Base-by-base conservation (phyloP, 92 coral and sea anemone genomes). In the Umimayanthus chanpuru region DNA sequence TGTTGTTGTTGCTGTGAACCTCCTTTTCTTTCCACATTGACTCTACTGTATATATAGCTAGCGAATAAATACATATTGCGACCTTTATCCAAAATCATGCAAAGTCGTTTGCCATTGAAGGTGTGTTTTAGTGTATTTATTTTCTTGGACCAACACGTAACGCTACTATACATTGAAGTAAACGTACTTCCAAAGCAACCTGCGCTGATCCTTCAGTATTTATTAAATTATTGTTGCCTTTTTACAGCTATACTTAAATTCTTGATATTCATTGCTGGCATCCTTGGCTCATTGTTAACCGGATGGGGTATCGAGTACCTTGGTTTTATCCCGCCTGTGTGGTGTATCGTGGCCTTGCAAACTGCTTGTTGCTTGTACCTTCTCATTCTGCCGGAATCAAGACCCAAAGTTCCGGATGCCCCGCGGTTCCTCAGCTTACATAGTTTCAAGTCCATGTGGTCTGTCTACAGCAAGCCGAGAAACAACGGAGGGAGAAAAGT, bases 241-340 rank as follows among this genome's bases (percentile, higher is more conserved):
- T 75, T 75, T 75, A 20, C 79, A 75, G 78, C 44, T 73, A 47
- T 73, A n/a, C 11, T 73, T 41, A 41, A 73, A 20, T 73, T 32
- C 47, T 47, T 73, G 14, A 23, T 73, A 10, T 73, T 28, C 16
- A 16, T 73, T 73, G 78, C 78, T 7, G 43, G 44, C 11, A 47
- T 73, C 16, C 78, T 73, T 6, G 92, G 91, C 21, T 94, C 77
- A 77, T 30, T 88, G 26, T 67, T 93, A 20, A 87, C 93, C 39
- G 97, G 97, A 25, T 76, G 90, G 39, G 80, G 84, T 41, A 90
- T 92, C 71, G 92, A 92, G 55, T 28, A 50, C 25, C 86, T 92
- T 65, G 97, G 97, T 10, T 94, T 94, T 58, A 55, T 84, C 8
- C 53, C 85, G 0, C 97, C 97, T 1, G 87, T 76, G 38, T 82